phyloP scores from a whole-genome alignment of 2,888 invertebrate species.

The Cremastinae sp. region DNA sequence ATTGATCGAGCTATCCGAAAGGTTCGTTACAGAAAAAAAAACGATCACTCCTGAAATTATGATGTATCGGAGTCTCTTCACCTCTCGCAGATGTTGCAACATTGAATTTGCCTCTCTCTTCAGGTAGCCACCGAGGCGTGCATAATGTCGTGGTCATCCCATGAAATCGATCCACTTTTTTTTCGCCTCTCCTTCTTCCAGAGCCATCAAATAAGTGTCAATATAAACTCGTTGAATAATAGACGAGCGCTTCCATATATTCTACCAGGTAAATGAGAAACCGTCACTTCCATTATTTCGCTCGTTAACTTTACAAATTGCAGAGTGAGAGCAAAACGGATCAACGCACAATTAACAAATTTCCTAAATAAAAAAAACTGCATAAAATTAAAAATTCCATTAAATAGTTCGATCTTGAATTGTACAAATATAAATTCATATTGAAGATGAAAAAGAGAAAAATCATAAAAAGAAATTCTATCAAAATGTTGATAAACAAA shows the following conservation, averaged over 20 bases:
- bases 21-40: constrained; percentile 5
- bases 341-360: too few relatives aligned
- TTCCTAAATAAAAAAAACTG: not conserved
- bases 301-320: not conserved
- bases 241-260: constrained; percentile 2
- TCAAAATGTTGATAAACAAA: too few relatives aligned
- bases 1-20: constrained; percentile 28
- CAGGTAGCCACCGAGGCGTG: constrained; percentile 34
- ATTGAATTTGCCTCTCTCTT: constrained; percentile 10
- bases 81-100: constrained; percentile 45
- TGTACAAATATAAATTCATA: too few relatives aligned
- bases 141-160: constrained; percentile 42
- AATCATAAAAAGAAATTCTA: too few relatives aligned
- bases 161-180: constrained; percentile 52
- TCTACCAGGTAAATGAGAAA: not conserved
- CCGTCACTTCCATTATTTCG: constrained; percentile 25
- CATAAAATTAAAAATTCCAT: too few relatives aligned
- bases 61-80: constrained; percentile 69
- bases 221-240: constrained; percentile 27
- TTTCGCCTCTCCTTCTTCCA: constrained; percentile 4
- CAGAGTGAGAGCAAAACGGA: not conserved
- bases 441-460: too few relatives aligned
- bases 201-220: constrained; percentile 18
- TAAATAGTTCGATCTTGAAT: too few relatives aligned
- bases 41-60: constrained; percentile 70